Evolutionary conservation across 2,797 vertebrate genomes (phyloP).

Genomic region (Vireo griseus): DNA sequence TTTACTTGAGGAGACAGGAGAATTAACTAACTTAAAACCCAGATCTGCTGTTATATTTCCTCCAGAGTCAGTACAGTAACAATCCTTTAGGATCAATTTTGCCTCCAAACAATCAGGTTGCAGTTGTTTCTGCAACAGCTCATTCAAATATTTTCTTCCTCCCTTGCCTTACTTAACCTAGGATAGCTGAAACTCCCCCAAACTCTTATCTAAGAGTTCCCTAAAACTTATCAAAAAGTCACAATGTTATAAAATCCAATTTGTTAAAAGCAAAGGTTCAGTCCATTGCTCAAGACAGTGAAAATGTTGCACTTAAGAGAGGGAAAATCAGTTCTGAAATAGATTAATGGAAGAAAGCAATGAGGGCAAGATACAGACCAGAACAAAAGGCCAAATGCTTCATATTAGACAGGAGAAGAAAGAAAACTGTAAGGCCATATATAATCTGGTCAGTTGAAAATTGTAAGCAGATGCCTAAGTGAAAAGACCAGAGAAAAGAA

Average conservation of each 20-base stretch:
- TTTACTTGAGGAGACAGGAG: not conserved
- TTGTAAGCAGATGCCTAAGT: not conserved
- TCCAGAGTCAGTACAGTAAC: not conserved
- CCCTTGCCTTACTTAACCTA: not conserved
- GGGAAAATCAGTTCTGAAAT: not conserved
- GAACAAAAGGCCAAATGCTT: conserved; percentile 35
- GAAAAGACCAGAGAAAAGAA: not conserved
- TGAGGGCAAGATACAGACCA: not conserved
- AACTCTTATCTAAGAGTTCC: not conserved
- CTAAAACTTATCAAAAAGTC: not conserved
- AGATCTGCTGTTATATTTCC: not conserved
- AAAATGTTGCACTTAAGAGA: not conserved
- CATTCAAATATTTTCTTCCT: not conserved
- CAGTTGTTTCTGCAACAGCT: not conserved
- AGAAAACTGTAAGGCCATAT: not conserved
- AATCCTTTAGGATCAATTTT: not conserved
- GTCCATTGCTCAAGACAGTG: not conserved
- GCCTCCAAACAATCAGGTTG: not conserved
- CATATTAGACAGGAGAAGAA: not conserved
- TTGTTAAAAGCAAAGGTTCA: conserved; percentile 9
- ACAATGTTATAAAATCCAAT: not conserved
- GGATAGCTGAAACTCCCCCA: not conserved
- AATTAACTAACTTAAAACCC: not conserved
- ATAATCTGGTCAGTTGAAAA: not conserved
- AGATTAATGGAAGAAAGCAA: conserved; percentile 3